Percentiles rank a stretch among this genome's conserved stretches.
Conservation (phyloP, 2,113 vertebrate genomes). For the Melanerpes aurifrons region DNA sequence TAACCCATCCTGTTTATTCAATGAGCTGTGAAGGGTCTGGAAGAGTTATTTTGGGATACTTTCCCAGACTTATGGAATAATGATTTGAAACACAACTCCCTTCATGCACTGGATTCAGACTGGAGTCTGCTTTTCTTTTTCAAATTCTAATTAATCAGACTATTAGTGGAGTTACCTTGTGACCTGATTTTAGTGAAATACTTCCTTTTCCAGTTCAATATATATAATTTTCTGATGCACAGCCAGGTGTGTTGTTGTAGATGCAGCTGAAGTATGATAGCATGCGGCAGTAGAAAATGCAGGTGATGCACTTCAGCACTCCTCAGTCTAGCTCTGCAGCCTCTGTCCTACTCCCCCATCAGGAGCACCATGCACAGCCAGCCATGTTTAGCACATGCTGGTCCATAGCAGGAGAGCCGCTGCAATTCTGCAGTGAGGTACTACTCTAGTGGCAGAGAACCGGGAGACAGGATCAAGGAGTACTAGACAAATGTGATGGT, state of each 20-base stretch:
- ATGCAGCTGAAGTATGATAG: background rate
- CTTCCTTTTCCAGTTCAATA: background rate
- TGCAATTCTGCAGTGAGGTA: background rate
- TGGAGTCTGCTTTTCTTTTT: background rate
- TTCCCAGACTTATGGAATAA: background rate
- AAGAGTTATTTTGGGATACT: conserved; percentile 23
- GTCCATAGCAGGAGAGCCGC: background rate
- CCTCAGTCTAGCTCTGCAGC: background rate
- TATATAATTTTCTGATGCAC: background rate
- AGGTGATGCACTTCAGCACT: background rate
- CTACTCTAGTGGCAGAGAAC: background rate
- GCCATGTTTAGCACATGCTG: background rate
- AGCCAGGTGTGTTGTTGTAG: fast-evolving
- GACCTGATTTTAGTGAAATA: background rate
- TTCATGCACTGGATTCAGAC: background rate
- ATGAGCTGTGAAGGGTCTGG: background rate
- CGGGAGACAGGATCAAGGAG: background rate
- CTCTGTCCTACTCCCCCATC: background rate
- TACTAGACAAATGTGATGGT: background rate
- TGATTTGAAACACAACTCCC: background rate
- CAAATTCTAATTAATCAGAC: background rate
- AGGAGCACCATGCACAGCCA: background rate
- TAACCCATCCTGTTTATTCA: conserved; percentile 50
- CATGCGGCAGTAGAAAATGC: background rate
- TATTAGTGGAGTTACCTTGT: background rate